phyloP scores from a whole-genome alignment of 2,113 vertebrate genomes.

The Leptodactylus fuscus region DNA sequence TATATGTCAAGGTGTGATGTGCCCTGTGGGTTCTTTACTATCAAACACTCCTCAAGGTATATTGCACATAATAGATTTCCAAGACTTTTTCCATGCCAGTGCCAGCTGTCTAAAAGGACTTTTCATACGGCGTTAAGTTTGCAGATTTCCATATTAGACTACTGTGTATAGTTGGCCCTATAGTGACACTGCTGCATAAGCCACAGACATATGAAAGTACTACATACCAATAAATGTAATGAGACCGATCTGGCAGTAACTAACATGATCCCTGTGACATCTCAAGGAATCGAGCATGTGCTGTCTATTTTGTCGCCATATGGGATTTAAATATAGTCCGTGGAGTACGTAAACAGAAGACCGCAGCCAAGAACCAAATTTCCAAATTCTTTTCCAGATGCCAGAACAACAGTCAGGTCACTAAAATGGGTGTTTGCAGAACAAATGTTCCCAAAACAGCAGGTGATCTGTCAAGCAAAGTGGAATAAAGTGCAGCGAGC shows the following conservation, averaged over 20 bases:
- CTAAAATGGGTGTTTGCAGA: constrained; percentile 44
- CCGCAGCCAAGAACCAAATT: constrained; percentile 47
- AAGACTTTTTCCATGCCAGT: neutral
- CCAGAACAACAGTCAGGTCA: constrained; percentile 59
- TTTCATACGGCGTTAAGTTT: too few species aligned
- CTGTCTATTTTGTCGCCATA: constrained; percentile 50
- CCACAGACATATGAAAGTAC: neutral
- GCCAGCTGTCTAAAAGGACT: neutral
- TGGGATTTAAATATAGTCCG: neutral
- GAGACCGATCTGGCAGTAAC: neutral
- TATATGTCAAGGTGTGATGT: neutral
- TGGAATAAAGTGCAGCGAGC: neutral
- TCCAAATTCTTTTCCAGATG: constrained; percentile 59
- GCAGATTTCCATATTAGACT: neutral
- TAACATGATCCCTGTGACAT: constrained; percentile 12
- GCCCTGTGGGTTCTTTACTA: neutral
- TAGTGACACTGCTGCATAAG: neutral
- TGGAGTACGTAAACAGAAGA: constrained; percentile 47
- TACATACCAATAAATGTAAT: constrained; percentile 22
- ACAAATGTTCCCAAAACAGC: constrained; percentile 54
- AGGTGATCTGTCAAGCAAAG: neutral
- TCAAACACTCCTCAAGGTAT: neutral
- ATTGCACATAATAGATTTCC: neutral
- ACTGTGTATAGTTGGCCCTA: neutral
- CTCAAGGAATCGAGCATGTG: neutral